phyloP scores from a whole-genome alignment of 2,888 invertebrate species.

The Ferdinandea cuprea region DNA sequence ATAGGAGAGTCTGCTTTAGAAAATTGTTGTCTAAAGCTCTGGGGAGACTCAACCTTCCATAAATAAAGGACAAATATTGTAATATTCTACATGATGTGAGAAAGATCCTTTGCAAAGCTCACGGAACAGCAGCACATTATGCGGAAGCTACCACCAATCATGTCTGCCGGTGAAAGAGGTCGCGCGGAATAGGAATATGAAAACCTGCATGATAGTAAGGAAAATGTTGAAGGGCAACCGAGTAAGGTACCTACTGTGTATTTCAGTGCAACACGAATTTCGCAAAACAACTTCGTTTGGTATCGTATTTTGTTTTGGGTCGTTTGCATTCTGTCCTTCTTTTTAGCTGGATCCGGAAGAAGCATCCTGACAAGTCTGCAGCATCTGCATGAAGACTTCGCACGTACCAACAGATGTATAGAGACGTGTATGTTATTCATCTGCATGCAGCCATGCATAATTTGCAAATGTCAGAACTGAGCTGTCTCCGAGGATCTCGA shows the following conservation, averaged over 20 bases:
- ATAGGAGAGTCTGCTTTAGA: constrained; percentile 36
- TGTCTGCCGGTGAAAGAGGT: constrained; percentile 53
- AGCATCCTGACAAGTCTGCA: constrained; percentile 15
- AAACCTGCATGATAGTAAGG: constrained; percentile 6
- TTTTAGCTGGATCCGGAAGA: constrained; percentile 47
- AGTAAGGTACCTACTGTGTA: neutral
- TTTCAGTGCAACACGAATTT: constrained; percentile 27
- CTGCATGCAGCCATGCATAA: constrained; percentile 71
- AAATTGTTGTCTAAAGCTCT: constrained; percentile 46
- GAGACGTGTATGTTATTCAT: constrained; percentile 60
- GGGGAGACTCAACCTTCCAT: constrained; percentile 38
- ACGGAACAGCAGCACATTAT: constrained; percentile 53
- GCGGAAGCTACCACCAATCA: constrained; percentile 35
- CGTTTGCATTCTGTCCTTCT: constrained; percentile 15
- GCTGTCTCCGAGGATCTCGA: constrained; percentile 69
- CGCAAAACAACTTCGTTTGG: constrained; percentile 34
- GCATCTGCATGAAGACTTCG: constrained; percentile 64
- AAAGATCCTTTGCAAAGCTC: constrained; percentile 50
- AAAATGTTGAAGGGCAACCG: neutral
- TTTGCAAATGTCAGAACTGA: constrained; percentile 71
- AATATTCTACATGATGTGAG: constrained; percentile 63
- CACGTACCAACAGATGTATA: constrained; percentile 65
- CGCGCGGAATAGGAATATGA: constrained; percentile 32
- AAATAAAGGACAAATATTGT: constrained; percentile 46
- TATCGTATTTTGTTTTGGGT: constrained; percentile 6